A percentile compares a stretch with the other conserved stretches of the same genome.
phyloP scores from a whole-genome alignment of 2,888 invertebrate species.

The Idaea aversata region DNA sequence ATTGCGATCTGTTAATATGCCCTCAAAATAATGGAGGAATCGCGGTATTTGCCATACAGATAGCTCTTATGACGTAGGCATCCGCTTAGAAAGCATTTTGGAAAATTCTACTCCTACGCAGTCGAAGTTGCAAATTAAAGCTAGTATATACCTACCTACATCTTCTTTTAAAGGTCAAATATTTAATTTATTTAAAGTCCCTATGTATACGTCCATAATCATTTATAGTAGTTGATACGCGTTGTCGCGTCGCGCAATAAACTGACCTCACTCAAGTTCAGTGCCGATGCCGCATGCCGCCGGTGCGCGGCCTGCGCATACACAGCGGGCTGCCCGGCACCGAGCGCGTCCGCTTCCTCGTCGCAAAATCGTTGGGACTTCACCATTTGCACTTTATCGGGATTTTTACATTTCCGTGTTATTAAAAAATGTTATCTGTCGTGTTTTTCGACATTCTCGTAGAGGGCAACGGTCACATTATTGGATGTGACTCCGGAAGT shows the following conservation, averaged over 20 bases:
- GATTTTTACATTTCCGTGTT: background rate
- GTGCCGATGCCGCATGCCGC: no score
- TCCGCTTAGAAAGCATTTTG: no score
- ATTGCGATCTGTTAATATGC: no score
- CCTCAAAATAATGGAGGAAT: no score
- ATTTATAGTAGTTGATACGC: background rate
- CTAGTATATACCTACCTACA: no score
- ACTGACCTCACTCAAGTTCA: constrained; percentile 33
- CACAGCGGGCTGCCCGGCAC: background rate
- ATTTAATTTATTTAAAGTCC: background rate
- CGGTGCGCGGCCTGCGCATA: constrained; percentile 19
- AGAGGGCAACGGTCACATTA: background rate
- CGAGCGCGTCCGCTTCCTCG: background rate
- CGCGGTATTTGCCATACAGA: no score
- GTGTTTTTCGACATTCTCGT: background rate
- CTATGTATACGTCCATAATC: background rate
- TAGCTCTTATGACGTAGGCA: no score
- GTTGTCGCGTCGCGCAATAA: constrained; percentile 17
- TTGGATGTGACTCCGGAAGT: no score
- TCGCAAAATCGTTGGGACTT: background rate
- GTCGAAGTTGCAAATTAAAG: no score
- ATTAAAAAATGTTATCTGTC: background rate
- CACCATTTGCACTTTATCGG: background rate
- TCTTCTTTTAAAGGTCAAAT: background rate
- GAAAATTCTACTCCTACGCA: no score